A percentile compares a stretch with the other conserved stretches of the same genome.
Evolutionary conservation across 2,888 invertebrate species (phyloP).

Genomic region (Salticus scenicus): DNA sequence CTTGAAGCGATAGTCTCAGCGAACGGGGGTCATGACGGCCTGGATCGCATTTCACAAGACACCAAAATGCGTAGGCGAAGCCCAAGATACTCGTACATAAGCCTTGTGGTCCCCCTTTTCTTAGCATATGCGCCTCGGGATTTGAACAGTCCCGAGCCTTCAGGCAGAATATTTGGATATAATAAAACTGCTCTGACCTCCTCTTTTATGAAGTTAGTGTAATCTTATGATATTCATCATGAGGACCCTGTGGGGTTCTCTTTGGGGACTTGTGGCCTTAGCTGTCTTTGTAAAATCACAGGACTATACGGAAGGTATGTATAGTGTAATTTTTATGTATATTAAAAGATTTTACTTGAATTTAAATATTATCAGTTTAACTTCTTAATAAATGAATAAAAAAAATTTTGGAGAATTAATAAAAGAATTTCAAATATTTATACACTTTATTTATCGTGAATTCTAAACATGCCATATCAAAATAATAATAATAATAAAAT

Average conservation of each 20-base stretch:
- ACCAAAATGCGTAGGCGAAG: constrained; percentile 30
- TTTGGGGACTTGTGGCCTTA: constrained; percentile 23
- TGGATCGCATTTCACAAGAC: constrained; percentile 48
- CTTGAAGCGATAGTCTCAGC: constrained; percentile 53
- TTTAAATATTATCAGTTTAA: too few relatives aligned
- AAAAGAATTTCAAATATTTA: too few relatives aligned
- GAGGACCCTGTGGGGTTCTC: constrained; percentile 50
- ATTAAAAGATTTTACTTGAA: too few relatives aligned
- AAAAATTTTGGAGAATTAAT: too few relatives aligned
- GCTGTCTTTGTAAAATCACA: constrained; percentile 24
- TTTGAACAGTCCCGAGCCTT: constrained; percentile 4
- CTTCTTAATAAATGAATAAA: too few relatives aligned
- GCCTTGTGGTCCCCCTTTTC: constrained; percentile 25
- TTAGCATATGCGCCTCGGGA: constrained; percentile 5
- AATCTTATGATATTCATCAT: constrained; percentile 14
- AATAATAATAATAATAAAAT: too few relatives aligned
- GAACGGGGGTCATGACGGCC: constrained; percentile 37
- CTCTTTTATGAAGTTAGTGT: constrained; percentile 27
- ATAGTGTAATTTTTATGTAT: too few relatives aligned
- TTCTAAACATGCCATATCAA: too few relatives aligned
- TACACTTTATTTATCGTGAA: too few relatives aligned
- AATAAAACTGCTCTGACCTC: not conserved
- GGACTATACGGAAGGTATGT: constrained; percentile 53
- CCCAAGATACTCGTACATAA: constrained; percentile 47
- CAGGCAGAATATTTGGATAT: constrained; percentile 20